These are phyloP conservation scores for Vireo altiloquus DNA, from an alignment of 2,113 vertebrate species.

Conservation along the genomic window DNA sequence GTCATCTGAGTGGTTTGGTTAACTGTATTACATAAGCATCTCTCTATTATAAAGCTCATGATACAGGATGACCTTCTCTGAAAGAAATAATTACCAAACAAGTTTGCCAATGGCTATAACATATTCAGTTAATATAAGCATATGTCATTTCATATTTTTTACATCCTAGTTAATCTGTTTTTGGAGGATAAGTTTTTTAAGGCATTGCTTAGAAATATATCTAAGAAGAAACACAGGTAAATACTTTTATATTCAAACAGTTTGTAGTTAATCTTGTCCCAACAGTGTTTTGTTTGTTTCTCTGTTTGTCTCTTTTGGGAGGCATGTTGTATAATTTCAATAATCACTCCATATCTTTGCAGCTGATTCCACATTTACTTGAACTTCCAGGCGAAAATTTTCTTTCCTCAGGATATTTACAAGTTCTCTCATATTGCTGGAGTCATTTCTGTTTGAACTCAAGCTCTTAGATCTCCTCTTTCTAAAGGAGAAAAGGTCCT, in stretches of 20 bases:
- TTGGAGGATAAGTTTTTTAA: not conserved
- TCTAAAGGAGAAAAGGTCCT: not conserved
- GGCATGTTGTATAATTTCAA: not conserved
- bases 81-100: not conserved
- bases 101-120: not conserved
- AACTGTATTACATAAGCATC: slow-evolving; percentile 17
- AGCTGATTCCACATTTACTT: not conserved
- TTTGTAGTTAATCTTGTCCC: not conserved
- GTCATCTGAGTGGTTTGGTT: not conserved
- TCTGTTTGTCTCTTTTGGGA: not conserved
- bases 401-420: not conserved
- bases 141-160: not conserved
- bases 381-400: not conserved
- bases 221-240: not conserved
- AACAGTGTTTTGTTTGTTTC: not conserved
- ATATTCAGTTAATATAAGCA: not conserved
- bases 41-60: not conserved
- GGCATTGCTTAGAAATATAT: not conserved
- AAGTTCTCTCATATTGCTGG: not conserved
- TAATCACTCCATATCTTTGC: not conserved
- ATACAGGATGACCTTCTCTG: not conserved
- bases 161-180: not conserved
- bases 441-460: not conserved
- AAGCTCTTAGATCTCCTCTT: not conserved
- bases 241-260: not conserved